Conservation (phyloP, 2,888 invertebrate species). For the Cyaniris semiargus region DNA sequence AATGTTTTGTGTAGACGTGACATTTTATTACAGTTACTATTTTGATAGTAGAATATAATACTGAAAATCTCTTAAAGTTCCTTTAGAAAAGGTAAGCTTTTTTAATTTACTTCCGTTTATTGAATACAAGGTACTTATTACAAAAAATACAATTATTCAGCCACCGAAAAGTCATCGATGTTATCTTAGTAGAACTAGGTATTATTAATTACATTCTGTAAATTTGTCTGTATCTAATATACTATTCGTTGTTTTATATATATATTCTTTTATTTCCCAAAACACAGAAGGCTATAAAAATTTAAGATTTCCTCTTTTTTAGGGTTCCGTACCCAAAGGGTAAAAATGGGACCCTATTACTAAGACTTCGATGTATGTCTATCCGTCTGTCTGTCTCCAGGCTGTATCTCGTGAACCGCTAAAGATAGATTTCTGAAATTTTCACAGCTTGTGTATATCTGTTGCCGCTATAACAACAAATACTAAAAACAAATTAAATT, state of each 20-base stretch:
- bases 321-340: no score
- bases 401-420: no score
- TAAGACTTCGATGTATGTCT: no score
- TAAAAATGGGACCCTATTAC: no score
- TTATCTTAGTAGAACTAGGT: constrained; percentile 8
- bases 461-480: no score
- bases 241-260: constrained; percentile 17
- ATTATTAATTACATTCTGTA: constrained; percentile 15
- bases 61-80: not conserved
- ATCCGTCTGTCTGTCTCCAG: no score
- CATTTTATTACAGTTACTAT: not conserved
- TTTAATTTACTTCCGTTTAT: not conserved
- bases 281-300: not conserved
- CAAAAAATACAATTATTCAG: not conserved
- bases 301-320: no score
- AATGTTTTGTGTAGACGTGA: not conserved
- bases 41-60: not conserved
- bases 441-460: no score
- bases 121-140: not conserved
- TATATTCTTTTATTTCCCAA: not conserved
- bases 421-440: no score
- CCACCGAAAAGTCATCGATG: not conserved
- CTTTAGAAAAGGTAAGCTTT: not conserved
- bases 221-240: constrained; percentile 28
- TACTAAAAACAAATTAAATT: no score